phyloP scores from a whole-genome alignment of 2,797 vertebrate species.

The Enteromius trimaculatus region DNA sequence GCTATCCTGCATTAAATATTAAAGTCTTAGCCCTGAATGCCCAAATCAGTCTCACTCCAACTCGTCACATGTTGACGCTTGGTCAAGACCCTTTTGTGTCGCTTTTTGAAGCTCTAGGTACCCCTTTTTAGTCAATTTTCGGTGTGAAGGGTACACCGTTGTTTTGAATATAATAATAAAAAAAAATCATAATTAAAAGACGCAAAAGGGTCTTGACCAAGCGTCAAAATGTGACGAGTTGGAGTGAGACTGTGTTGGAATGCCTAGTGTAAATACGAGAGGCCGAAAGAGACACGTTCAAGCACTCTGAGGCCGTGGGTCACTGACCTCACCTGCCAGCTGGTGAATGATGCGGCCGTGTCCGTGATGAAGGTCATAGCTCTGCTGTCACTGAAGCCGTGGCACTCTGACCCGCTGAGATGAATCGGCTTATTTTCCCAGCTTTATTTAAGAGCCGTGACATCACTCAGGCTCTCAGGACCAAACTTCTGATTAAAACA shows the following conservation, averaged over 20 bases:
- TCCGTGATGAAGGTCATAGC: conserved; percentile 45
- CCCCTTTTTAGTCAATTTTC: too few species aligned
- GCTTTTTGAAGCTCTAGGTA: too few species aligned
- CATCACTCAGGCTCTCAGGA: conserved; percentile 19
- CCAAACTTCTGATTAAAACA: conserved; percentile 34
- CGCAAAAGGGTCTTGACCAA: too few species aligned
- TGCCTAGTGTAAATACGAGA: conserved; percentile 72
- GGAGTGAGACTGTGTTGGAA: too few species aligned
- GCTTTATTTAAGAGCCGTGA: conserved; percentile 46
- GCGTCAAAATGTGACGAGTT: too few species aligned
- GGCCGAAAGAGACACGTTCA: conserved; percentile 37
- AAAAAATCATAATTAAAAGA: too few species aligned
- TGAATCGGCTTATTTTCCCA: conserved; percentile 46
- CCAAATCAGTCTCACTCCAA: not conserved
- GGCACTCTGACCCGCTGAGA: conserved; percentile 33
- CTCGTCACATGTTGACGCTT: too few species aligned
- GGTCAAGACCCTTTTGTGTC: too few species aligned
- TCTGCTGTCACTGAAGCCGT: conserved; percentile 30
- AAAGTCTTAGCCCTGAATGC: conserved; percentile 66
- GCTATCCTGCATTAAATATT: conserved; percentile 75
- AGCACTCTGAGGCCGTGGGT: conserved; percentile 40
- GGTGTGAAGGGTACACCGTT: too few species aligned
- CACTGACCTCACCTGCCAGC: conserved; percentile 1
- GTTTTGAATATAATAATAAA: too few species aligned
- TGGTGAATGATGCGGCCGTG: conserved; percentile 47